Base-by-base conservation (phyloP, 92 coral and sea anemone genomes). In the Isaurus tuberculatus region DNA sequence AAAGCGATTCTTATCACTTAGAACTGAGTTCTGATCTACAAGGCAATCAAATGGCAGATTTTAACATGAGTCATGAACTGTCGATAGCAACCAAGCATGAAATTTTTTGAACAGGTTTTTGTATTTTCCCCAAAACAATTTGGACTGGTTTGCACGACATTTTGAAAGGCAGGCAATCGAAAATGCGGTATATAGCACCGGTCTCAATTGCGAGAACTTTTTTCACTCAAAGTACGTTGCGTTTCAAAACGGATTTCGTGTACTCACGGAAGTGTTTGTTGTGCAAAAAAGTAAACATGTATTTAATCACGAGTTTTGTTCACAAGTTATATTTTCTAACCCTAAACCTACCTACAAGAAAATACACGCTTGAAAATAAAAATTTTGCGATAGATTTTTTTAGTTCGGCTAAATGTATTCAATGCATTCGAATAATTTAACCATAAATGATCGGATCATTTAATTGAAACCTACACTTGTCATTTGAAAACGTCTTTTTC, bases 231-330 rank as follows among this genome's bases (percentile, higher is more conserved):
- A 19, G 9, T 77, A 55, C 69, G 33, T 67, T 34, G 22, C 68
- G 42, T n/a, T 65, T 22, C 32, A 65, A 42, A 29, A 3, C 23
- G 26, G 58, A 15, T 15, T 30, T 73, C 57, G 31, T 63, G 25
- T 61, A 5, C 5, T 2, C 16, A 16, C 6, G 42, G 43, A 25
- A 13, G 11, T 72, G 74, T 57, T 55, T 78, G 70, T 33, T 84
- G 73, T 84, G 82, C 81, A 84, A 55, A 55, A 84, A 23, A 77
- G 51, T 61, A 55, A 5, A 22, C 63, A 7, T 40, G 46, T 20
- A 19, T 8, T 55, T 30, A 30, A 31, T 20, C 19, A 30, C 10
- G 43, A 49, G 17, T 46, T n/a, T 7, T 16, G n/a, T 19, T 8
- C n/a, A 4, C 58, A 33, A 77, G 30, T 22, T 33, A 42, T 77